Conservation (phyloP, 2,888 invertebrate species). For the Drosophila acutilabella region DNA sequence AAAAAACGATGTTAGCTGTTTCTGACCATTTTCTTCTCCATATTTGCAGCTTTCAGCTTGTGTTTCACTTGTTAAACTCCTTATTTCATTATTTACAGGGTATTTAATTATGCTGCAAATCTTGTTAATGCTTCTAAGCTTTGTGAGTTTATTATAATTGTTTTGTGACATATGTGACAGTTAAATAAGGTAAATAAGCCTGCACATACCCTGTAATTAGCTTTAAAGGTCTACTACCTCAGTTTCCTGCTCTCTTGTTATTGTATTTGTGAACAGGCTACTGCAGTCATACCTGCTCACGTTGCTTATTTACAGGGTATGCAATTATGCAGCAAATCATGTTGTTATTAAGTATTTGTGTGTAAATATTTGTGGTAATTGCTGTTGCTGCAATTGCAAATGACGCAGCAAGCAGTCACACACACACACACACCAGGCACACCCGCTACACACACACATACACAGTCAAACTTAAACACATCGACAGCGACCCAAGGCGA, state of each 20-base stretch:
- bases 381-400: conserved; percentile 65
- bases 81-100: conserved; percentile 3
- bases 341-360: conserved; percentile 16
- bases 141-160: no score
- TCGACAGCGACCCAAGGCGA: conserved; percentile 59
- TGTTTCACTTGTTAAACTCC: background rate
- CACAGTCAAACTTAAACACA: conserved; percentile 1
- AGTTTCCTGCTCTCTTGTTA: no score
- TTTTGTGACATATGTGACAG: no score
- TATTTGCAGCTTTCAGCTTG: no score
- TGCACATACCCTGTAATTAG: background rate
- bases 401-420: conserved; percentile 62
- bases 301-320: conserved; percentile 23
- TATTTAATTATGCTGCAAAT: conserved; percentile 49
- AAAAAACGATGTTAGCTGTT: no score
- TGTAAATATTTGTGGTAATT: conserved; percentile 16
- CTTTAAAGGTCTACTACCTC: no score
- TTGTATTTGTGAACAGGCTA: no score
- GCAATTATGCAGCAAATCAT: conserved; percentile 53
- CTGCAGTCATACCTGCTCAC: no score
- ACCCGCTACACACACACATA: conserved; percentile 41
- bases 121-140: background rate
- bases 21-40: no score
- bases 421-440: conserved; percentile 43
- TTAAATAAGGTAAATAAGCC: no score